phyloP scores from a whole-genome alignment of 2,888 invertebrate species.

The Sphaerophoria taeniata region DNA sequence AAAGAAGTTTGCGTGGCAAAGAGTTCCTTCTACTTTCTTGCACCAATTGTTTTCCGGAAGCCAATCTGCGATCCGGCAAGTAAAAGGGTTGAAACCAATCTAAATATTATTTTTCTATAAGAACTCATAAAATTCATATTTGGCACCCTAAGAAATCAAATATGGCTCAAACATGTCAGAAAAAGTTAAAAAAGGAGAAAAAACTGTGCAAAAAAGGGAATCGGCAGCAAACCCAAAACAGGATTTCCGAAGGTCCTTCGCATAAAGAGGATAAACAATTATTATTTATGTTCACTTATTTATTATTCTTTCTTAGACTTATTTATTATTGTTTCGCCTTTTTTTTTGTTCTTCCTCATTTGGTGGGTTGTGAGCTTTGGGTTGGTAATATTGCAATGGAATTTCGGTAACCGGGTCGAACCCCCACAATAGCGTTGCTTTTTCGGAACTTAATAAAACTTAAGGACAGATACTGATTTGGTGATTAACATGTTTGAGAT shows the following conservation, averaged over 20 bases:
- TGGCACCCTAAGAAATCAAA: constrained; percentile 35
- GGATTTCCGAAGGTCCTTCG: constrained; percentile 28
- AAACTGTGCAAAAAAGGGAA: background rate
- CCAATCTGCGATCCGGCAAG: background rate
- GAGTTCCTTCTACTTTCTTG: constrained; percentile 13
- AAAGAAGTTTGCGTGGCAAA: constrained; percentile 14
- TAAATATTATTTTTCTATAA: constrained; percentile 47
- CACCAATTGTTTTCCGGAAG: constrained; percentile 17
- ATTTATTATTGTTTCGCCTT: constrained; percentile 24
- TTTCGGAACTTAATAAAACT: too few species aligned
- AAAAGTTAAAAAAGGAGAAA: background rate
- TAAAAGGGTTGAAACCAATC: constrained; percentile 44
- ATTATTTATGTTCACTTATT: constrained; percentile 51
- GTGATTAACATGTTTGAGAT: too few species aligned
- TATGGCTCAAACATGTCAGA: background rate
- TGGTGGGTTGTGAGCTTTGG: background rate
- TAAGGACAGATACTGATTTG: too few species aligned
- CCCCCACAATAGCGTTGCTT: background rate
- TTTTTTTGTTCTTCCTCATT: background rate
- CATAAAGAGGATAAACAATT: constrained; percentile 42
- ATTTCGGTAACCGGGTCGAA: background rate
- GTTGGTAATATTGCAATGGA: constrained; percentile 22
- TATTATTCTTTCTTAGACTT: constrained; percentile 36
- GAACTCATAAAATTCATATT: constrained; percentile 45
- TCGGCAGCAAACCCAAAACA: constrained; percentile 6